Base-by-base conservation (phyloP, 2,797 vertebrate genomes). In the Melanotaenia maccullochi region DNA sequence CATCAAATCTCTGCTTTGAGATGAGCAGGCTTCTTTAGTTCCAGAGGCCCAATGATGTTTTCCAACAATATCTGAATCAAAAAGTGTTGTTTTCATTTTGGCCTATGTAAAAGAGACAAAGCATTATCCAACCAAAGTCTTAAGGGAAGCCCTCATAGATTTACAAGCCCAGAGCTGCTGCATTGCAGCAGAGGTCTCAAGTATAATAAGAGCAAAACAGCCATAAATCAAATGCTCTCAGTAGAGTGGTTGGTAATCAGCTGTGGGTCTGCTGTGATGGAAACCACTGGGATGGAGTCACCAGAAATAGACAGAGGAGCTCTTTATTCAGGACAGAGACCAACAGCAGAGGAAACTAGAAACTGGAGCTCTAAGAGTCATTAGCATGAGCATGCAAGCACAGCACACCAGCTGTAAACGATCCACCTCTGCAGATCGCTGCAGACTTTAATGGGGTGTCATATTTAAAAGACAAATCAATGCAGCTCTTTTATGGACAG, bases 311-410 rank as follows among this genome's bases (percentile, higher is more conserved):
- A 65, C 24, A 71, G 60, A 68, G 72, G 72, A 75, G 14, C 52
- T 44, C 28, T 32, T 44, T 57, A 44, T 57, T 78, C 75, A 78
- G 85, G 85, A 70, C 87, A 86, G 68, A 76, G 74, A 68, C 52
- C 61, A 79, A 75, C 71, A 77, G 66, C 65, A 62, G 75, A 59
- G 60, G 78, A 89, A 78, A 83, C 71, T 69, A 11, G 80, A 82
- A 88, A 87, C 69, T 68, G 12, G 81, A 84, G 71, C 79, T 84
- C 68, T 78, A 65, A 56, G 49, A 86, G 62, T 88, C 80, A 76
- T 90, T 87, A 89, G 79, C 63, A 60, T 52, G 52, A 20, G 38
- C 76, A 61, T 38, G 57, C 18, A 65, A 77, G 57, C 62, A 61
- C 32, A 20, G 36, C 47, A 59, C 60, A 68, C 57, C 20, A 9